Percentiles rank a stretch among this genome's conserved stretches.
Evolutionary conservation across 2,113 vertebrate genomes (phyloP).

Genomic region (Hydropotes inermis): DNA sequence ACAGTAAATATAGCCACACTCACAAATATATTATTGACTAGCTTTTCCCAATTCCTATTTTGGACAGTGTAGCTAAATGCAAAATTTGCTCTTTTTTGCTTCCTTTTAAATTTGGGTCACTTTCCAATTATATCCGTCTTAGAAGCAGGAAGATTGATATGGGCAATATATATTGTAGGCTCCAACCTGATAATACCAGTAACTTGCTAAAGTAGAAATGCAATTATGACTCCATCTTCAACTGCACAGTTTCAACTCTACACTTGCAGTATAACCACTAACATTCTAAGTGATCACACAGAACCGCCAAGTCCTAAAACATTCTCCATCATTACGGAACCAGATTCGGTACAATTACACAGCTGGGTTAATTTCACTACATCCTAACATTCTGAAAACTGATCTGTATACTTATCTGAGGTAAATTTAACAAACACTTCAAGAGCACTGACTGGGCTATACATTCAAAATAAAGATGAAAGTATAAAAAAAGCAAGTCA

Average conservation of each 20-base stretch:
- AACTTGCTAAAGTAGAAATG: not conserved
- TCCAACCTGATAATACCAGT: not conserved
- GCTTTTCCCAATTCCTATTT: constrained; percentile 30
- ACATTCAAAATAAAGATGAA: not conserved
- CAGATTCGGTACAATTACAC: not conserved
- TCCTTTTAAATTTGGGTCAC: constrained; percentile 14
- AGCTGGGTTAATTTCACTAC: not conserved
- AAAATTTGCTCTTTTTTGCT: not conserved
- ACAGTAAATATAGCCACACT: not conserved
- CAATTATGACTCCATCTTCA: not conserved
- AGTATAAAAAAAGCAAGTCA: not conserved
- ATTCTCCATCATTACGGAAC: not conserved
- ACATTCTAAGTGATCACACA: not conserved
- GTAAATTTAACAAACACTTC: constrained; percentile 30
- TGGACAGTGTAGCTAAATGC: not conserved
- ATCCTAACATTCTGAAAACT: not conserved
- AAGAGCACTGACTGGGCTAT: not conserved
- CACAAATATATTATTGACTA: not conserved
- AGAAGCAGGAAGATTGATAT: not conserved
- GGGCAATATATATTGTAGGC: not conserved
- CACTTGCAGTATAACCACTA: constrained; percentile 10
- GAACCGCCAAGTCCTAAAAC: constrained; percentile 26
- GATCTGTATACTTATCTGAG: not conserved
- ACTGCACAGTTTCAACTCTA: not conserved
- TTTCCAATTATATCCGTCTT: not conserved